Evolutionary conservation across 2,888 invertebrate species (phyloP).

Genomic region (Aphodius granarius): DNA sequence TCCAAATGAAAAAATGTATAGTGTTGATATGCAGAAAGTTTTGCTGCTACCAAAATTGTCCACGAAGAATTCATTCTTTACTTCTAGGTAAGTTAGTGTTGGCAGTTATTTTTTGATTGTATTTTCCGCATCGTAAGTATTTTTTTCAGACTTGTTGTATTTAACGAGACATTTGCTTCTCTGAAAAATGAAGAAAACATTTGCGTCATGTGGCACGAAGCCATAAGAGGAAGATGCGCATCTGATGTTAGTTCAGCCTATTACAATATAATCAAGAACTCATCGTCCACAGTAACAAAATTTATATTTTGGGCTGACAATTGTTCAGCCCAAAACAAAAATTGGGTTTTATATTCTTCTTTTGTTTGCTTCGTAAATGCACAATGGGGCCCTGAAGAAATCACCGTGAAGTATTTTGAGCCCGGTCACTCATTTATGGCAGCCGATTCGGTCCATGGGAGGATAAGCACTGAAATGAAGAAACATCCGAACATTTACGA

Average conservation of each 20-base stretch:
- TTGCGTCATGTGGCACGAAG: conserved; percentile 29
- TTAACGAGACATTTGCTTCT: neutral
- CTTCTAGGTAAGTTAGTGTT: neutral
- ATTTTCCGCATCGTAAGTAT: neutral
- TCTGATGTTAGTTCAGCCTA: conserved; percentile 26
- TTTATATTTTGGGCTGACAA: conserved; percentile 7
- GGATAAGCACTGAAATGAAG: neutral
- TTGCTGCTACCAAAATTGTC: neutral
- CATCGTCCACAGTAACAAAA: neutral
- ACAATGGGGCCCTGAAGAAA: neutral
- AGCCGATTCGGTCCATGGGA: neutral
- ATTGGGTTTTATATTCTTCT: neutral
- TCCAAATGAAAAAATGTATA: neutral
- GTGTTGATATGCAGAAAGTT: conserved; percentile 6
- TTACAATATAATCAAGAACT: neutral
- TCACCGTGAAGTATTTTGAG: neutral
- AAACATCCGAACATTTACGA: neutral
- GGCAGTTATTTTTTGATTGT: neutral
- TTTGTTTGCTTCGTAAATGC: neutral
- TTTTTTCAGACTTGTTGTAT: conserved; percentile 1
- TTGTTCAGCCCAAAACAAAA: neutral
- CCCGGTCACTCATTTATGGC: neutral
- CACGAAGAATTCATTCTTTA: conserved; percentile 1
- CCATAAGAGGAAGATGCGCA: conserved; percentile 24
- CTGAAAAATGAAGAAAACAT: conserved; percentile 20